Evolutionary conservation across 2,888 invertebrate species (phyloP).

Genomic region (Stomorhina lunata): DNA sequence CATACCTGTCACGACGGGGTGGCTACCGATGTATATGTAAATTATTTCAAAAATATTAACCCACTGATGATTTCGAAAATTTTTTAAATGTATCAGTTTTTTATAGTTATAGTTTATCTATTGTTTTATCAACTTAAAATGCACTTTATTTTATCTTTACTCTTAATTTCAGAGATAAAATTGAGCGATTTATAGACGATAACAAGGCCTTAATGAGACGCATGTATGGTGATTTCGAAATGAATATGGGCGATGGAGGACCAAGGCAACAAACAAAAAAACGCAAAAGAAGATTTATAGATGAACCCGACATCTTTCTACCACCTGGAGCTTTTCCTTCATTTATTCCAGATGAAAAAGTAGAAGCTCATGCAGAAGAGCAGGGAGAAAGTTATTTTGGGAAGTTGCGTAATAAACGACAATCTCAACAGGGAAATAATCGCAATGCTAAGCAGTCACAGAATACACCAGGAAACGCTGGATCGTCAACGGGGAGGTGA

Average conservation of each 20-base stretch:
- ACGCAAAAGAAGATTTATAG: constrained; percentile 78
- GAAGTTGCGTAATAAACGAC: constrained; percentile 82
- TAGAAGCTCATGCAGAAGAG: constrained; percentile 76
- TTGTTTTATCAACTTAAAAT: too few relatives aligned
- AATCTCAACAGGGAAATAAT: constrained; percentile 78
- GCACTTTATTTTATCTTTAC: too few relatives aligned
- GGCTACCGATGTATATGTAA: too few relatives aligned
- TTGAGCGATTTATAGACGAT: constrained; percentile 95
- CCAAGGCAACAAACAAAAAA: constrained; percentile 79
- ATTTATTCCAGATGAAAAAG: constrained; percentile 80
- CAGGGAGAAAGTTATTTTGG: constrained; percentile 82
- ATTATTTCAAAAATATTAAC: too few relatives aligned
- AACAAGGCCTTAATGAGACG: constrained; percentile 95
- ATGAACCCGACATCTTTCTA: constrained; percentile 78
- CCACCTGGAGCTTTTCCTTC: constrained; percentile 82
- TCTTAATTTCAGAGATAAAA: constrained; percentile 86
- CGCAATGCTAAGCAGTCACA: constrained; percentile 70
- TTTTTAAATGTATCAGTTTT: too few relatives aligned
- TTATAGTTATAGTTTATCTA: too few relatives aligned
- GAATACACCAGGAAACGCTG: constrained; percentile 50
- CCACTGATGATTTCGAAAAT: too few relatives aligned
- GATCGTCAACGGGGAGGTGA: constrained; percentile 74
- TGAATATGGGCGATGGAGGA: constrained; percentile 82
- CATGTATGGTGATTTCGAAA: constrained; percentile 95
- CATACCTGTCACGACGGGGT: too few relatives aligned